Conservation (phyloP, 30 jellyfish, hydroid and myxozoan genomes). For the Aurelia sp. region DNA sequence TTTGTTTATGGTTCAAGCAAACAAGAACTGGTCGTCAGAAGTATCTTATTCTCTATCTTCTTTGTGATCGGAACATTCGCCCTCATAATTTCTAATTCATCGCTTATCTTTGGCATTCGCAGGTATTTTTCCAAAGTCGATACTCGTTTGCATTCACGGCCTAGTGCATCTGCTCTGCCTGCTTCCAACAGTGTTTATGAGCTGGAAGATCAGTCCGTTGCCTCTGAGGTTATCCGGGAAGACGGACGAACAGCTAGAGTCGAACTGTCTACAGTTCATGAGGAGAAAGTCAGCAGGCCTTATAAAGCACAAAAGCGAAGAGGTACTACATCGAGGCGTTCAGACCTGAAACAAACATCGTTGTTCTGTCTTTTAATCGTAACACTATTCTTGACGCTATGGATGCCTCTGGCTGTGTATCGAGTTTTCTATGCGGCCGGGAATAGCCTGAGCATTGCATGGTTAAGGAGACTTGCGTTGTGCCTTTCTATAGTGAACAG, state of each 20-base stretch:
- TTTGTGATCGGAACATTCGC: constrained; percentile 35
- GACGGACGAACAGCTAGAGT: not conserved
- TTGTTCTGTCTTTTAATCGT: constrained; percentile 38
- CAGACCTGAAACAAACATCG: constrained; percentile 65
- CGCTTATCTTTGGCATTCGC: constrained; percentile 28
- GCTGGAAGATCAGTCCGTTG: not conserved
- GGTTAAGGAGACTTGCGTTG: constrained; percentile 65
- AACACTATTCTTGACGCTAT: constrained; percentile 16
- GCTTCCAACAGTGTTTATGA: not conserved
- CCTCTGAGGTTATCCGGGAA: not conserved
- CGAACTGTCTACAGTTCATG: not conserved
- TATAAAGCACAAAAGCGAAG: not conserved
- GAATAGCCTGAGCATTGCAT: constrained; percentile 21
- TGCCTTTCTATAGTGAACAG: constrained; percentile 60
- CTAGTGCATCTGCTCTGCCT: not conserved
- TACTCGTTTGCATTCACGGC: not conserved
- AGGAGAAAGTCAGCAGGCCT: not conserved
- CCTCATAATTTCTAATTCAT: constrained; percentile 15
- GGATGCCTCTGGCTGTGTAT: constrained; percentile 63
- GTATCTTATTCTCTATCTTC: constrained; percentile 32
- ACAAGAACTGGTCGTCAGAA: constrained; percentile 42
- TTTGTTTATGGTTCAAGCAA: constrained; percentile 29
- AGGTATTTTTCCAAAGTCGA: constrained; percentile 25
- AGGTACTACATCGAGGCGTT: not conserved
- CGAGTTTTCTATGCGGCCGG: constrained; percentile 47